Evolutionary conservation across 2,888 invertebrate species (phyloP), one percentile per base, ranked within the genome.

Genomic region (Vesta saturnalis): DNA sequence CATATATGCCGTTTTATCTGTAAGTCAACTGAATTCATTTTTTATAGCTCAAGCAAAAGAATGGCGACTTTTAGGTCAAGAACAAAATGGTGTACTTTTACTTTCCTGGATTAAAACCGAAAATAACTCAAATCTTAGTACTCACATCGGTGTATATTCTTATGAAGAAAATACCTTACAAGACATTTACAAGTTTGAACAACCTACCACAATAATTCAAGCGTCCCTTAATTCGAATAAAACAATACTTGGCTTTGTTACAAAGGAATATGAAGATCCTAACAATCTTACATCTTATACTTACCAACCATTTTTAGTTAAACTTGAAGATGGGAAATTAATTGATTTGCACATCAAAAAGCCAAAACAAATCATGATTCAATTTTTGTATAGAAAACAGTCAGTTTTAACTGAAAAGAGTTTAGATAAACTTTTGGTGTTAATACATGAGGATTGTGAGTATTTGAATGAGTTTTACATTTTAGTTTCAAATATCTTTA

Each of bases 1-100:
- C n/a, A n/a, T n/a, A n/a, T n/a, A n/a, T n/a, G n/a, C n/a, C n/a
- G n/a, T n/a, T n/a, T n/a, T n/a, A n/a, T n/a, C n/a, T n/a, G n/a
- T 64, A 83, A 30, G 4, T 30, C 10, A 30, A 30, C n/a, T n/a
- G n/a, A n/a, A n/a, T n/a, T n/a, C n/a, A n/a, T 16, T 16, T 49
- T 67, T 74, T 84, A 39, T 82, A 90, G 90, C 87, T 72, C 87
- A 87, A 79, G 90, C 91, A 0, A 88, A 89, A 73, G 92, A 94
- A 85, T 94, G 94, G 93, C 89, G 93, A 66, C 85, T 94, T 63
- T 83, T 94, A 72, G 94, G 94, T 0, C 94, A 94, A 82, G 94
- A 94, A 80, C 91, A 91, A 81, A 91, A 93, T 81, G 92, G 92
- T 1, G 89, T 89, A 0, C 86, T 94, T 77, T 81, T 94, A 22